phyloP scores from a whole-genome alignment of 1,140 invertebrate species.

The Ephestia elutella region DNA sequence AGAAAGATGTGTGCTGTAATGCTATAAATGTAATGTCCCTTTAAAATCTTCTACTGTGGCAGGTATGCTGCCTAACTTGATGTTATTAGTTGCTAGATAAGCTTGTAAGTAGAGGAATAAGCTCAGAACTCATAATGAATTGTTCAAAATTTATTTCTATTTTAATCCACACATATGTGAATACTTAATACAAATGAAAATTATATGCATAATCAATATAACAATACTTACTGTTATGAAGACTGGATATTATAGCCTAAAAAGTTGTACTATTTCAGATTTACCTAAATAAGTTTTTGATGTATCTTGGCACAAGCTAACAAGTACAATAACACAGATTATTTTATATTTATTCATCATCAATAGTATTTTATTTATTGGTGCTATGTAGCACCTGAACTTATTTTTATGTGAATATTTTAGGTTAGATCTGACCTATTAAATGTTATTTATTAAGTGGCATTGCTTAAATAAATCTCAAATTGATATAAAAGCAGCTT shows the following conservation, averaged over 20 bases:
- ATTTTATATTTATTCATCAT: background rate
- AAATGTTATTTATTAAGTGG: background rate
- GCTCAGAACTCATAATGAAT: background rate
- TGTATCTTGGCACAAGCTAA: background rate
- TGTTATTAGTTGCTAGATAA: background rate
- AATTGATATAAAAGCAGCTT: background rate
- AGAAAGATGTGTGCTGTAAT: background rate
- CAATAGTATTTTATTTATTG: background rate
- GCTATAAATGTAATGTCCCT: background rate
- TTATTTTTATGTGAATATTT: no score
- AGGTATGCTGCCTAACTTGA: no score
- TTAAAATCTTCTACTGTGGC: no score
- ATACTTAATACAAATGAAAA: no score
- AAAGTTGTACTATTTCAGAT: background rate
- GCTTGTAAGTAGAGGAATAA: background rate
- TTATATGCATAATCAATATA: no score
- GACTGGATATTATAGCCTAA: no score
- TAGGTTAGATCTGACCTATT: background rate
- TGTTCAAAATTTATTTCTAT: background rate
- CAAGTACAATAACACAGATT: background rate
- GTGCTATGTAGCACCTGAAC: no score
- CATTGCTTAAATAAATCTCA: background rate
- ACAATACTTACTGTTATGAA: no score
- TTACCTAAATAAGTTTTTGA: background rate
- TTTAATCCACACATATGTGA: no score